These are phyloP conservation scores for Armadillidium nasatum DNA, from an alignment of 1,140 invertebrate species.

Conservation along the genomic window DNA sequence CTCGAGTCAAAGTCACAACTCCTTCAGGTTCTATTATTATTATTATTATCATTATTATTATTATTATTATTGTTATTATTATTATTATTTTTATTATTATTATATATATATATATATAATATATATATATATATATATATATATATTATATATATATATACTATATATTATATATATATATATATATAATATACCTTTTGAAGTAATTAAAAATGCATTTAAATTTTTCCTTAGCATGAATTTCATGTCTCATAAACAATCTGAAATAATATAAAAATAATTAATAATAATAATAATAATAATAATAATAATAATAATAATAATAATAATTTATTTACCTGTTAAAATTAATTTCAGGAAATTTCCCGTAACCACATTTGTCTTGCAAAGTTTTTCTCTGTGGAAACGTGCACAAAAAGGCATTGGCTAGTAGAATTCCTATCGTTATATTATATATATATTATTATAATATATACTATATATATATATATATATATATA, in stretches of 20 bases:
- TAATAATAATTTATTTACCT: slow-evolving; percentile 49
- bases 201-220: slow-evolving; percentile 88
- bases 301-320: background rate
- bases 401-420: slow-evolving; percentile 94
- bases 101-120: too few species aligned
- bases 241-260: slow-evolving; percentile 20
- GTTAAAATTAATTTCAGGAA: slow-evolving; percentile 83
- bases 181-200: too few species aligned
- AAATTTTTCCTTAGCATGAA: slow-evolving; percentile 63
- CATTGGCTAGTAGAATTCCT: slow-evolving; percentile 81
- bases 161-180: too few species aligned
- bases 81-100: too few species aligned
- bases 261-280: slow-evolving; percentile 1
- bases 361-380: slow-evolving; percentile 52
- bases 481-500: slow-evolving; percentile 11
- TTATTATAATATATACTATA: background rate
- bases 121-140: too few species aligned
- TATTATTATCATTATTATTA: too few species aligned
- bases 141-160: too few species aligned
- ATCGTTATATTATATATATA: slow-evolving; percentile 47
- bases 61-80: too few species aligned
- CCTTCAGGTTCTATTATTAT: background rate
- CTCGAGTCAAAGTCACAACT: background rate
- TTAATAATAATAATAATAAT: background rate
- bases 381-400: slow-evolving; percentile 63